Conservation (phyloP, 2,888 invertebrate species). For the Drosophila bunnanda region DNA sequence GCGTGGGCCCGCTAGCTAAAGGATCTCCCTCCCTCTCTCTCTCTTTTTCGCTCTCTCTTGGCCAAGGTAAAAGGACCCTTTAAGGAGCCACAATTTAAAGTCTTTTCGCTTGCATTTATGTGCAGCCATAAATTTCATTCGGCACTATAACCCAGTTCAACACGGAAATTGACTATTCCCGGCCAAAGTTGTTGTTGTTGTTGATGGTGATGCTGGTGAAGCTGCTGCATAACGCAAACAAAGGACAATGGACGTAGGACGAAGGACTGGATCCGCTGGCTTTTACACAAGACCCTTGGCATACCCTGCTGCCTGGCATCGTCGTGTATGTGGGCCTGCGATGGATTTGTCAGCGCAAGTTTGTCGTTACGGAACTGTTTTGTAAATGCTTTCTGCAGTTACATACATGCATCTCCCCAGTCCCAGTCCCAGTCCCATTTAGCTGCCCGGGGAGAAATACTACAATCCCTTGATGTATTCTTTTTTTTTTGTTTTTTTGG, state of each 20-base stretch:
- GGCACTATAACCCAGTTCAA: slow-evolving; percentile 34
- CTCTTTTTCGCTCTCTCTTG: too few relatives aligned
- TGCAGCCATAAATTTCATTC: slow-evolving; percentile 38
- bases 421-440: not conserved
- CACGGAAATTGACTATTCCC: slow-evolving; percentile 40
- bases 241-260: slow-evolving; percentile 9
- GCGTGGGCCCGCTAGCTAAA: slow-evolving; percentile 3
- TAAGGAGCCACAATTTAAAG: slow-evolving; percentile 9
- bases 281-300: slow-evolving; percentile 1
- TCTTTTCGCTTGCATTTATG: not conserved
- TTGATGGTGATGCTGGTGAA: not conserved
- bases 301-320: slow-evolving; percentile 5
- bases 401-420: not conserved
- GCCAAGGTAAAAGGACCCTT: slow-evolving; percentile 5
- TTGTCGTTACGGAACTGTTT: slow-evolving; percentile 15
- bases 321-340: slow-evolving; percentile 2
- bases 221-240: slow-evolving; percentile 28
- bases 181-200: slow-evolving; percentile 6
- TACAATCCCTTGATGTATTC: slow-evolving; percentile 1
- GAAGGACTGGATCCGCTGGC: not conserved
- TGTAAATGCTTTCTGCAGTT: slow-evolving; percentile 15
- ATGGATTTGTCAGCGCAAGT: slow-evolving; percentile 18
- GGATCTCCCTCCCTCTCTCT: too few relatives aligned
- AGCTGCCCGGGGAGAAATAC: not conserved
- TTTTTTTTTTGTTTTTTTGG: not conserved